Evolutionary conservation across 2,888 invertebrate genomes (phyloP).

Genomic region (Euplexia lucipara): DNA sequence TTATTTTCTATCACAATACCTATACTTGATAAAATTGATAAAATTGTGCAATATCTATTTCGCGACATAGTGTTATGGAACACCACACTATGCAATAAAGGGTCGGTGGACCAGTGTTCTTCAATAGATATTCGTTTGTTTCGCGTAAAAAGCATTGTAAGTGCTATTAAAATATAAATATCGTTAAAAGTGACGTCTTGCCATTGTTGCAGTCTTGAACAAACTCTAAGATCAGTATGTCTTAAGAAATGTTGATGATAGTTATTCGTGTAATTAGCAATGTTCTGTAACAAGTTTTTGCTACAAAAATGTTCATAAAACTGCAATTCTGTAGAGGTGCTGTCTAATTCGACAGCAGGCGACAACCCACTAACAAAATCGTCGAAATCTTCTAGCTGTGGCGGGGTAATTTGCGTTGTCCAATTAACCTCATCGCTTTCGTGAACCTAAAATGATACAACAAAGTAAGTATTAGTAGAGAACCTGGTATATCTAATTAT

Average conservation of each 20-base stretch:
- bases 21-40: slow-evolving; percentile 34
- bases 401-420: too few relatives aligned
- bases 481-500: too few relatives aligned
- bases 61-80: slow-evolving; percentile 26
- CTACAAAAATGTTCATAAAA: too few relatives aligned
- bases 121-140: slow-evolving; percentile 53
- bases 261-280: slow-evolving; percentile 39
- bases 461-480: too few relatives aligned
- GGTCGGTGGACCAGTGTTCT: slow-evolving; percentile 56
- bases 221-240: slow-evolving; percentile 37
- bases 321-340: too few relatives aligned
- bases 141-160: slow-evolving; percentile 53
- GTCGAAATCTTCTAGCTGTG: too few relatives aligned
- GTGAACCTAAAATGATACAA: too few relatives aligned
- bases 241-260: slow-evolving; percentile 46
- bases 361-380: too few relatives aligned
- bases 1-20: too few relatives aligned
- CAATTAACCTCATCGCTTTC: too few relatives aligned
- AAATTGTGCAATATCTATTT: slow-evolving; percentile 36
- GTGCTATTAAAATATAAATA: slow-evolving; percentile 46
- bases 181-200: slow-evolving; percentile 39
- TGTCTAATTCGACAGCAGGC: too few relatives aligned
- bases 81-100: slow-evolving; percentile 33
- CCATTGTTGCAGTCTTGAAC: slow-evolving; percentile 40
- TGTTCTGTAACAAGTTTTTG: too few relatives aligned